Conservation (phyloP, 2,888 invertebrate species). For the Chloroclystis v-ata region DNA sequence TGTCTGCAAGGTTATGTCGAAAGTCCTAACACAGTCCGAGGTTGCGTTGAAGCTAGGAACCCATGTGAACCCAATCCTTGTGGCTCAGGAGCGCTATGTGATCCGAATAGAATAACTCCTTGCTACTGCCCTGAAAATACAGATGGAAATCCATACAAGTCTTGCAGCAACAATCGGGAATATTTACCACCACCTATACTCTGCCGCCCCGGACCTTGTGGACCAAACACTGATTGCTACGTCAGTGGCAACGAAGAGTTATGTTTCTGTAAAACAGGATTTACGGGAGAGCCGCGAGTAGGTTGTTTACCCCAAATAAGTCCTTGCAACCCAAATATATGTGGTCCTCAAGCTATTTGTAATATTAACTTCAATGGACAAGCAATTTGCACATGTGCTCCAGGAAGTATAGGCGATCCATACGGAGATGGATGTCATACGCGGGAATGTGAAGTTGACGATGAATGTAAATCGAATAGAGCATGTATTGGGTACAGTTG, state of each 20-base stretch:
- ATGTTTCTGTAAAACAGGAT: conserved; percentile 88
- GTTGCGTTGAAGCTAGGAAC: conserved; percentile 87
- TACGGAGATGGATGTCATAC: conserved; percentile 85
- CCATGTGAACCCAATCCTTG: conserved; percentile 91
- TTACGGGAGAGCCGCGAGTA: conserved; percentile 87
- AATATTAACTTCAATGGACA: conserved; percentile 82
- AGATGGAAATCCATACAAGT: conserved; percentile 89
- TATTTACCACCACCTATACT: conserved; percentile 78
- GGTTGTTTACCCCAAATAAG: conserved; percentile 85
- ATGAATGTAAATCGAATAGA: conserved; percentile 84
- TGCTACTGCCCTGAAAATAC: conserved; percentile 92
- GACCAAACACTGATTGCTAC: conserved; percentile 89
- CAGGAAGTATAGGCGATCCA: conserved; percentile 87
- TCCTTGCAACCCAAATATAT: conserved; percentile 88
- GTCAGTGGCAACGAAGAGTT: conserved; percentile 88
- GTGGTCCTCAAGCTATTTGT: conserved; percentile 88
- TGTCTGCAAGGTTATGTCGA: conserved; percentile 90
- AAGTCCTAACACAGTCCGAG: conserved; percentile 91
- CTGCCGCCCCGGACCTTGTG: conserved; percentile 90
- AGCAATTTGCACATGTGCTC: conserved; percentile 84
- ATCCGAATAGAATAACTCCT: conserved; percentile 85
- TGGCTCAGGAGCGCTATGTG: conserved; percentile 87
- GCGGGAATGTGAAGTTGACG: conserved; percentile 88
- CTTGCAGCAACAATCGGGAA: conserved; percentile 78
- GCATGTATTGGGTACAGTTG: conserved; percentile 90